Base-by-base conservation (phyloP, 1,140 invertebrate genomes). In the Brachionus asplanchnoidis region DNA sequence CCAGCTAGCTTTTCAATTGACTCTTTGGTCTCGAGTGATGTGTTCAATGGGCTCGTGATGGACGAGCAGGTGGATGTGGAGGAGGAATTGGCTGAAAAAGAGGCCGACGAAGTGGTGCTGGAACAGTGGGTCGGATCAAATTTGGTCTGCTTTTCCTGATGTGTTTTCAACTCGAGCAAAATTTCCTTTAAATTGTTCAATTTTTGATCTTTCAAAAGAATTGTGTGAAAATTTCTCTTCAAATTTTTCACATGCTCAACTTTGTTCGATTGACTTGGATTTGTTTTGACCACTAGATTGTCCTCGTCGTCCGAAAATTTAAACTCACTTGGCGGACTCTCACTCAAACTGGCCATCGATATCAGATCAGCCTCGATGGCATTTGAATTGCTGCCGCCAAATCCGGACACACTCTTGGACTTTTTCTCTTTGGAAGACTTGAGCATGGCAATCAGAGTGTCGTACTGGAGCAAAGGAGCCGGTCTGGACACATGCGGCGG, bases 291-390 rank as follows among this genome's bases (percentile, higher is more conserved):
- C 8, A 82, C n/a, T 23, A 68, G 0, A 82, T 68, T 82, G 14
- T 82, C 79, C 65, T 82, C 79, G 20, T 82, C 79, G 12, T 82
- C 79, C 14, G 79, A 82, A 65, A 82, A 82, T 68, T 82, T 82
- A 28, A 82, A 82, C 9, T 82, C 79, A 82, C 79, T 82, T 44
- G 79, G 79, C 20, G 79, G 79, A 36, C 50, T 65, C 20, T 82
- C 79, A 28, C 50, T 65, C 20, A 82, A 68, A 20, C 79, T 82
- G 1, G 79, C 79, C 20, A 82, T 32, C 20, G 50, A 65, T n/a
- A 82, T 60, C 8, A 36, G 32, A 17, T 82, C 79, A 46, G 79
- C 79, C 12, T 82, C 79, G 11, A 82, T 82, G 20, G 42, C 11
- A 23, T 65, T 42, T 14, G 79, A 82, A 46, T 32, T 77, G 32